phyloP scores from a whole-genome alignment of 2,797 vertebrate genomes.

The Dendrocincla fuliginosa region DNA sequence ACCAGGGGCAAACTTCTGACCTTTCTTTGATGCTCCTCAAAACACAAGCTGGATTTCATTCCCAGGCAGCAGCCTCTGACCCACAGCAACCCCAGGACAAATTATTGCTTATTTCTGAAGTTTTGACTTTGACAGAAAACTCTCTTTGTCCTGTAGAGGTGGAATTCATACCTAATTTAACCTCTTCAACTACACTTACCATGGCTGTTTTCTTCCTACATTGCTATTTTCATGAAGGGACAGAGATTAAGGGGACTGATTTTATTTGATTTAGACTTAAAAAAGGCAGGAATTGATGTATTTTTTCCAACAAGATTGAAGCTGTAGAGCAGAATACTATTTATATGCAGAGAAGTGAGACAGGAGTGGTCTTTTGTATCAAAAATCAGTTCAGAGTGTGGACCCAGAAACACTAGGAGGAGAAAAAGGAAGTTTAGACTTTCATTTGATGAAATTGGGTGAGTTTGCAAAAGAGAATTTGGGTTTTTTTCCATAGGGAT shows the following conservation, averaged over 20 bases:
- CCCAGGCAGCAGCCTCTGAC: no score
- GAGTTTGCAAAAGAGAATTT: not conserved
- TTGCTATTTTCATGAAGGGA: not conserved
- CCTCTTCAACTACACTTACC: no score
- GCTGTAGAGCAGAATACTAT: not conserved
- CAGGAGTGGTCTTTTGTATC: not conserved
- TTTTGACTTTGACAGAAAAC: no score
- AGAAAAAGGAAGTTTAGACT: not conserved
- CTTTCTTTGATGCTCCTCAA: no score
- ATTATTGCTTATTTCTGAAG: no score
- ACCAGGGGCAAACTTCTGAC: no score
- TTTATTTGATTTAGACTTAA: slow-evolving; percentile 34
- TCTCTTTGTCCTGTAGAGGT: no score
- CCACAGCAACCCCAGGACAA: no score
- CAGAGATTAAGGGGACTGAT: not conserved
- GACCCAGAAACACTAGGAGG: not conserved
- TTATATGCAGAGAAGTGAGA: not conserved
- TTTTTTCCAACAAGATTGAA: not conserved
- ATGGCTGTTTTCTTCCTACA: no score
- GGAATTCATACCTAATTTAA: no score
- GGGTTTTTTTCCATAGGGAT: not conserved
- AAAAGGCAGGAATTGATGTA: not conserved
- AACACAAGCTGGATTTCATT: no score
- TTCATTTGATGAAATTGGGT: not conserved
- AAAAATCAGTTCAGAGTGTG: not conserved